Base-by-base conservation (phyloP, 2,113 vertebrate species). In the Chloropsis hardwickii region DNA sequence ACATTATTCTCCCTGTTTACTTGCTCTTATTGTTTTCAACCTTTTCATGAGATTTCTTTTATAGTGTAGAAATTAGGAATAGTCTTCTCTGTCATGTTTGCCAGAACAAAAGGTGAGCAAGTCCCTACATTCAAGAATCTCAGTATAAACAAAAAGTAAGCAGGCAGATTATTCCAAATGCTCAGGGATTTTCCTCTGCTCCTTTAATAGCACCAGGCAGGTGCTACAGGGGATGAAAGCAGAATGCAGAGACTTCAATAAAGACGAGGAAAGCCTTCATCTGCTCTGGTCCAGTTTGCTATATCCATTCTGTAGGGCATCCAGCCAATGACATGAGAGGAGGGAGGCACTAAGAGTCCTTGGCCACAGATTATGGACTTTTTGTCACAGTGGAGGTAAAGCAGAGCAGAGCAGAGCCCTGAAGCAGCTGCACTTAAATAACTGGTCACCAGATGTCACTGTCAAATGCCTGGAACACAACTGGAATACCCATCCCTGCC, bases 371-470 rank as follows among this genome's bases (percentile, higher is more conserved):
- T 20, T 12, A 37, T 1, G 4, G 64, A 13, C 13, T 39, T 88
- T n/a, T 58, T 44, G 37, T 53, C 53, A 2, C 40, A 13, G 20
- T 3, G 23, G 3, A 42, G 16, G 10, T 20, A 20, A 67, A 45
- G 44, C 1, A 45, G 15, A 72, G 47, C 4, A 0, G n/a, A 72
- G 64, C 18, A 1, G 12, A 83, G 3, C 23, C 12, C n/a, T 25
- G 62, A 60, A 78, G 17, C 4, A 48, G 31, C 44, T 91, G 95
- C 88, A 72, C 51, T 89, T 83, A 62, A 85, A 50, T 2, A 11
- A 21, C 2, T 24, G 65, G 53, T 57, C 96, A 92, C 94, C 90
- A 97, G 96, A 96, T 94, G 94, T 94, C 94, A 96, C 81, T 86
- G 66, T 60, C 86, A 81, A 82, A 86, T 54, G 48, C 3, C 1